phyloP scores from a whole-genome alignment of 2,888 invertebrate species.

The Calliphora vomitoria region DNA sequence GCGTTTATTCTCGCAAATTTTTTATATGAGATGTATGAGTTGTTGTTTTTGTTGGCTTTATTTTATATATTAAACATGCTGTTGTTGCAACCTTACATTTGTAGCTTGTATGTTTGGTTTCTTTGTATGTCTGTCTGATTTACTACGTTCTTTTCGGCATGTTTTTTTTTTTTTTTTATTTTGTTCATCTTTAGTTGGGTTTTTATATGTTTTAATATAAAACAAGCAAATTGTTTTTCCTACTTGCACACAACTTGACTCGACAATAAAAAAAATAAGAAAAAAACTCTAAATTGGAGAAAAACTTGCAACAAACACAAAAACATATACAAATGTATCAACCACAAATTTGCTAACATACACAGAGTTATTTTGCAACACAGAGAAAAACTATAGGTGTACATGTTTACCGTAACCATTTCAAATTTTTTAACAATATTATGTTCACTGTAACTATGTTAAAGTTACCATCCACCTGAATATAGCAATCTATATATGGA shows the following conservation, averaged over 20 bases:
- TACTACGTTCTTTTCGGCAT: constrained; percentile 6
- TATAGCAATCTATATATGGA: too few species aligned
- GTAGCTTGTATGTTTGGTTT: constrained; percentile 37
- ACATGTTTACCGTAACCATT: too few species aligned
- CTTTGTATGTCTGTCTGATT: constrained; percentile 31
- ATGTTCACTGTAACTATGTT: too few species aligned
- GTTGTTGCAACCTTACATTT: constrained; percentile 30
- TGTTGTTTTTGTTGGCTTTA: constrained; percentile 1
- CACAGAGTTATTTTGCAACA: background rate
- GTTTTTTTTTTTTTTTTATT: background rate
- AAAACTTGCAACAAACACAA: constrained; percentile 11
- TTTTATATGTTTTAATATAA: constrained; percentile 65
- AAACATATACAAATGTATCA: constrained; percentile 11
- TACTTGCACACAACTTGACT: constrained; percentile 66
- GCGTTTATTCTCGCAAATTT: background rate
- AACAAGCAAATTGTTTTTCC: constrained; percentile 68
- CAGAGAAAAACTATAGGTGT: too few species aligned
- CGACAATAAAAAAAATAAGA: constrained; percentile 48
- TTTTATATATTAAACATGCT: constrained; percentile 19
- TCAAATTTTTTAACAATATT: too few species aligned
- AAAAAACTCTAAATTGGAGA: constrained; percentile 35
- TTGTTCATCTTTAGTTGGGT: constrained; percentile 6
- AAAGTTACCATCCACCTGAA: too few species aligned
- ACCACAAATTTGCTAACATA: constrained; percentile 29
- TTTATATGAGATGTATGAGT: background rate